Conservation (phyloP, 2,113 vertebrate species). For the Columba janthina region DNA sequence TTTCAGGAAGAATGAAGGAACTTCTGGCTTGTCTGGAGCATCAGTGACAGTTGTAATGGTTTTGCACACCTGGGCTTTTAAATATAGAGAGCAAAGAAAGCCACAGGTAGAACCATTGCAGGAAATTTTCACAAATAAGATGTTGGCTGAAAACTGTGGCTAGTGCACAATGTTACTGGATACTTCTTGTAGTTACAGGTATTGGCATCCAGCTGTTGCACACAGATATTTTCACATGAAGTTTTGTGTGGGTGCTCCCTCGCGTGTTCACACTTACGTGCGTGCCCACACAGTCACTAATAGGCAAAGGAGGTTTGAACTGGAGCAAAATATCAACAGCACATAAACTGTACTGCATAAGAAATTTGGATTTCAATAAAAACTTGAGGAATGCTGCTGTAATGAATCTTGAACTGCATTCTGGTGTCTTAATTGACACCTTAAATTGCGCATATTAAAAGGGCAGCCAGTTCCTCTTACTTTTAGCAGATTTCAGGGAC, state of each 20-base stretch:
- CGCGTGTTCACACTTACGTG: rapidly evolving
- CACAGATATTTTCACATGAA: too few relatives aligned
- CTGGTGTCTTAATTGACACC: not conserved
- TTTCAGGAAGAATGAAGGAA: not conserved
- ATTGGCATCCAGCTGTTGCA: too few relatives aligned
- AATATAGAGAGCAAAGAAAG: not conserved
- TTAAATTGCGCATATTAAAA: constrained; percentile 1
- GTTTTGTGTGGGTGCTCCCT: not conserved
- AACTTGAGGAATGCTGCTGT: not conserved
- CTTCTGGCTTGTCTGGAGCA: not conserved
- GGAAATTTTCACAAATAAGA: not conserved
- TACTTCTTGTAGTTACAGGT: too few relatives aligned
- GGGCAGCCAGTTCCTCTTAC: not conserved
- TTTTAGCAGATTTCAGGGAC: constrained; percentile 29
- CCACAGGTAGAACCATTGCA: not conserved
- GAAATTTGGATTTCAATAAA: not conserved
- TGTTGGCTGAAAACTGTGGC: not conserved
- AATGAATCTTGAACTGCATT: not conserved
- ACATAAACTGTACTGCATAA: not conserved
- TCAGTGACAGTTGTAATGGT: not conserved
- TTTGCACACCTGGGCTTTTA: not conserved
- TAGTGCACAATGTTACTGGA: not conserved
- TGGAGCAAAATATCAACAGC: not conserved
- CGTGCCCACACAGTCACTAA: rapidly evolving
- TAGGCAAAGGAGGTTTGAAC: not conserved